These are phyloP conservation scores for Hylia prasina DNA, from an alignment of 2,113 vertebrate genomes.

Conservation along the genomic window DNA sequence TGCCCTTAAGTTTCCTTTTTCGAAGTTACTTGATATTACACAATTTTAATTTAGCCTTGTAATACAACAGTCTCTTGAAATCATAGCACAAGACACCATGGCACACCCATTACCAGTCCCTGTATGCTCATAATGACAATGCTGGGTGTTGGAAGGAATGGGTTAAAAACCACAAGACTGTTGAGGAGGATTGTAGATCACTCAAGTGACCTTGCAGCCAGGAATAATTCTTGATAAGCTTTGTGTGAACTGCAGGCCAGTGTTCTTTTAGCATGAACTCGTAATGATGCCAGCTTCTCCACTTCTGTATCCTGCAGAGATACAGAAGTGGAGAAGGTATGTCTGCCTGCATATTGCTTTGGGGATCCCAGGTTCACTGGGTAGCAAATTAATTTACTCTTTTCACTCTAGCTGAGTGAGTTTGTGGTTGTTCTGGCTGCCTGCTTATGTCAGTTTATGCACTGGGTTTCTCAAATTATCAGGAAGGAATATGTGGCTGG, in stretches of 20 bases:
- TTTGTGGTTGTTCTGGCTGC: not conserved
- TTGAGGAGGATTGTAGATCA: not conserved
- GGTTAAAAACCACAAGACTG: not conserved
- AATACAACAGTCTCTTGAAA: not conserved
- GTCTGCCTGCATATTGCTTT: not conserved
- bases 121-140: accelerated
- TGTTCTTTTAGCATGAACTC: not conserved
- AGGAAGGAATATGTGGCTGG: not conserved
- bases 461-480: accelerated
- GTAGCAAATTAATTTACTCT: not conserved
- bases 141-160: not conserved
- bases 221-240: not conserved
- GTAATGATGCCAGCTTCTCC: not conserved
- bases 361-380: not conserved
- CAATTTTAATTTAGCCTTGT: not conserved
- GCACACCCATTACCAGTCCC: not conserved
- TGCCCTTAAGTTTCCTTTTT: not conserved
- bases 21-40: not conserved
- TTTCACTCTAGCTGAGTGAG: not conserved
- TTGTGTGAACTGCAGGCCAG: not conserved
- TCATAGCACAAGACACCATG: not conserved
- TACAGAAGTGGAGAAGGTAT: too few species aligned
- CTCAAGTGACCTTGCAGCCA: not conserved
- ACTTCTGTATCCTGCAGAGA: not conserved
- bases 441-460: not conserved